These are phyloP conservation scores for Amphipyra berbera DNA, from an alignment of 2,888 invertebrate species.

Conservation along the genomic window DNA sequence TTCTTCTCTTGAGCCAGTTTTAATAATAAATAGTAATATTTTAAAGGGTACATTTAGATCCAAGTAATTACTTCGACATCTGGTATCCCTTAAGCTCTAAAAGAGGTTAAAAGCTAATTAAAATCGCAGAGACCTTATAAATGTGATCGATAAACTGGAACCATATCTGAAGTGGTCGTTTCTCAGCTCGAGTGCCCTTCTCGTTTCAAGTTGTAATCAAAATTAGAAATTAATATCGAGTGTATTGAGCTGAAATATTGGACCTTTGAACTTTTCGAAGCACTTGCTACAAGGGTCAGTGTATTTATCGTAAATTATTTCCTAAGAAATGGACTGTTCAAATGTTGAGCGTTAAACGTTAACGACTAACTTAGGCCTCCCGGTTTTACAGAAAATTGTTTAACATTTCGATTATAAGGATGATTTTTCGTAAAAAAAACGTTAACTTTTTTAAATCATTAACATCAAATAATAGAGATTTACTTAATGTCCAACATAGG, in stretches of 20 bases:
- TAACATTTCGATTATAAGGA: constrained; percentile 13
- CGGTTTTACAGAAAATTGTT: constrained; percentile 25
- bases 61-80: constrained; percentile 40
- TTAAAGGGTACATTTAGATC: constrained; percentile 30
- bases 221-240: constrained; percentile 63
- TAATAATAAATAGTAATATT: constrained; percentile 9
- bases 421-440: background rate
- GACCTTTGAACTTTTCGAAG: constrained; percentile 54
- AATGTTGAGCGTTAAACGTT: constrained; percentile 8
- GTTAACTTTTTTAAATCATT: no score
- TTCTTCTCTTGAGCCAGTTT: constrained; percentile 15
- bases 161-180: constrained; percentile 54
- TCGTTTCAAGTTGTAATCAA: constrained; percentile 55
- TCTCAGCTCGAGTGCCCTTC: constrained; percentile 45
- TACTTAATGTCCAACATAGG: no score
- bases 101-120: constrained; percentile 55
- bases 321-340: constrained; percentile 49
- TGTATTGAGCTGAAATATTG: constrained; percentile 58
- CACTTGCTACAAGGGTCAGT: constrained; percentile 45
- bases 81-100: constrained; percentile 27
- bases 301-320: constrained; percentile 56
- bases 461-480: no score
- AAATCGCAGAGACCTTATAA: constrained; percentile 51
- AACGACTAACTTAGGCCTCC: constrained; percentile 16
- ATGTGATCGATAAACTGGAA: constrained; percentile 55